Percentiles rank a stretch among this genome's conserved stretches.
phyloP scores from a whole-genome alignment of 2,113 vertebrate genomes.

The Lonchura striata region DNA sequence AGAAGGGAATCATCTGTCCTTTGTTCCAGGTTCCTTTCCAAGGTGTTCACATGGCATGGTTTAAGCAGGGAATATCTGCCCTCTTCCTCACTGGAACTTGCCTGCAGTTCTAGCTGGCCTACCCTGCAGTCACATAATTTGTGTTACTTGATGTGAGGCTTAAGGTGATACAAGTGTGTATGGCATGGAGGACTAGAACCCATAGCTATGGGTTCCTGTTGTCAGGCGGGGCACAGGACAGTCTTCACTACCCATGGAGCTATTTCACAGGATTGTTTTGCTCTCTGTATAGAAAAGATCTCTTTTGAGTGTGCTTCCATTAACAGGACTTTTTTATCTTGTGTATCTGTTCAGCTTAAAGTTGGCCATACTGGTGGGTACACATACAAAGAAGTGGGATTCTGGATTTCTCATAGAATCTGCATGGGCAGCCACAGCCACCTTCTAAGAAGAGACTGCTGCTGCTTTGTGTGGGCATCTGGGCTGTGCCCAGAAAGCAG shows the following conservation, averaged over 20 bases:
- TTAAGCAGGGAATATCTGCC: background rate
- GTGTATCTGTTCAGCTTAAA: background rate
- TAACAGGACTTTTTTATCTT: background rate
- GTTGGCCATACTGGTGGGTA: background rate
- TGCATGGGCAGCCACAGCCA: background rate
- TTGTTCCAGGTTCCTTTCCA: background rate
- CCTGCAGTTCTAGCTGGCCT: background rate
- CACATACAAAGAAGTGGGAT: background rate
- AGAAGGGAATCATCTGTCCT: background rate
- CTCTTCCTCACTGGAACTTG: background rate
- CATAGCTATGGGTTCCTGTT: background rate
- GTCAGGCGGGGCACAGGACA: background rate
- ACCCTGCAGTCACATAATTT: background rate
- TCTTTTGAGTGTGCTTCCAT: background rate
- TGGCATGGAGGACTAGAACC: background rate
- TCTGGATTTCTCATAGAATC: background rate
- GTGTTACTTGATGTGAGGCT: background rate
- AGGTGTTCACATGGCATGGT: background rate
- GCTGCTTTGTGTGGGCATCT: background rate
- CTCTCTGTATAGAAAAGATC: background rate
- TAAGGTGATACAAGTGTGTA: background rate
- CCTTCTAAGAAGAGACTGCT: background rate
- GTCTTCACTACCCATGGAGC: background rate
- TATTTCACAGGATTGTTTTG: background rate
- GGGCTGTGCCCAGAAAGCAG: background rate